phyloP scores from a whole-genome alignment of 2,888 invertebrate species.

The Eristalinus sepulchralis region DNA sequence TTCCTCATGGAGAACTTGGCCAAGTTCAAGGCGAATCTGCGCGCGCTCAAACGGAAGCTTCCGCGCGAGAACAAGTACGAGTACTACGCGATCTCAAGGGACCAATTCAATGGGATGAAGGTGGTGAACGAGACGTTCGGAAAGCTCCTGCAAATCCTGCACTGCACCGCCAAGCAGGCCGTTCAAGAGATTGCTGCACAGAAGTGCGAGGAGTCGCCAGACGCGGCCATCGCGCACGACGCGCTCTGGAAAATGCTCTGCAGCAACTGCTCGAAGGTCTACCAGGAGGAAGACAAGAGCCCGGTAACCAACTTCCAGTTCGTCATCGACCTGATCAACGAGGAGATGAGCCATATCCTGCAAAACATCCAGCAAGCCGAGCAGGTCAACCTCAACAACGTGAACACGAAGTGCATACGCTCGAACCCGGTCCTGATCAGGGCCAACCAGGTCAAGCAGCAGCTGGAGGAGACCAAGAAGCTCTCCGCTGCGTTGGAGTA shows the following conservation, averaged over 20 bases:
- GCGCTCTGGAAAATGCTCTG: slow-evolving; percentile 88
- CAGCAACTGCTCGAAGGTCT: slow-evolving; percentile 76
- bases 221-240: slow-evolving; percentile 83
- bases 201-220: slow-evolving; percentile 73
- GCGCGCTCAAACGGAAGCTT: slow-evolving; percentile 88
- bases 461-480: slow-evolving; percentile 94
- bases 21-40: slow-evolving; percentile 90
- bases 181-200: slow-evolving; percentile 80
- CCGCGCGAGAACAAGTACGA: slow-evolving; percentile 81
- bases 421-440: slow-evolving; percentile 89
- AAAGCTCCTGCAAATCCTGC: slow-evolving; percentile 83
- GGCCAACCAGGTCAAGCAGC: slow-evolving; percentile 93
- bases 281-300: slow-evolving; percentile 84
- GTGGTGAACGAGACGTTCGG: slow-evolving; percentile 84
- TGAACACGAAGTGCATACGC: slow-evolving; percentile 81
- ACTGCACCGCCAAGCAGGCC: slow-evolving; percentile 84
- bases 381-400: slow-evolving; percentile 84
- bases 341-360: slow-evolving; percentile 84
- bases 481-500: slow-evolving; percentile 92
- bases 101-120: slow-evolving; percentile 82
- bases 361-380: slow-evolving; percentile 90
- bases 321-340: slow-evolving; percentile 83
- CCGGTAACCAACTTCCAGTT: slow-evolving; percentile 85
- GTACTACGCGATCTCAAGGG: slow-evolving; percentile 78
- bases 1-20: slow-evolving; percentile 87